phyloP scores from a whole-genome alignment of 2,113 vertebrate species.

The Leptobrachium leishanense region DNA sequence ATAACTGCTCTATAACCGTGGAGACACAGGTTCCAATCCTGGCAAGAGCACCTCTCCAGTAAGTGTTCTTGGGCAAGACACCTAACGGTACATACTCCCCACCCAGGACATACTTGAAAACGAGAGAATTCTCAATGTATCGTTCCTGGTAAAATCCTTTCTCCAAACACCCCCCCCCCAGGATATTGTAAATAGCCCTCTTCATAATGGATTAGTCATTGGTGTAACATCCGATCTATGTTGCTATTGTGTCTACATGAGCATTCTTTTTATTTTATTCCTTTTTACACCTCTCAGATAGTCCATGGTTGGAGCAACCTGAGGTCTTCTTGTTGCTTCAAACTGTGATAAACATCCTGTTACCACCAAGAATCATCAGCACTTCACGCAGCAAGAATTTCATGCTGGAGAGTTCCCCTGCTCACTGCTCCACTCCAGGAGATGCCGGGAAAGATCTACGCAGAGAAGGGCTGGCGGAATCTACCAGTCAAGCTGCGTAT shows the following conservation, averaged over 20 bases:
- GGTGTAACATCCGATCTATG: neutral
- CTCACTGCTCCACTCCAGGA: constrained; percentile 94
- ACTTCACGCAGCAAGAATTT: constrained; percentile 98
- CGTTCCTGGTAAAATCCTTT: too few species aligned
- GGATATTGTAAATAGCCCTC: too few species aligned
- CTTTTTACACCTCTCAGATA: constrained; percentile 71
- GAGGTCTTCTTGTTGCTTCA: constrained; percentile 94
- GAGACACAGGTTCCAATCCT: too few species aligned
- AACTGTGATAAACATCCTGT: constrained; percentile 94
- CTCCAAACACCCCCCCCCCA: too few species aligned
- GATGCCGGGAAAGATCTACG: constrained; percentile 90
- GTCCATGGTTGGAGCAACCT: constrained; percentile 91
- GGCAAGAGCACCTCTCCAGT: too few species aligned
- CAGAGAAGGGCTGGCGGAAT: constrained; percentile 89
- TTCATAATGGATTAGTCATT: neutral
- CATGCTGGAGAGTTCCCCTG: constrained; percentile 93
- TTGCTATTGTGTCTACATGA: neutral
- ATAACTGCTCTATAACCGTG: too few species aligned
- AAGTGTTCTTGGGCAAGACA: too few species aligned
- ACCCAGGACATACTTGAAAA: too few species aligned
- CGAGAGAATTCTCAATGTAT: too few species aligned
- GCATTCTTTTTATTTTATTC: neutral
- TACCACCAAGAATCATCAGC: constrained; percentile 95
- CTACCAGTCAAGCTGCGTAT: constrained; percentile 96
- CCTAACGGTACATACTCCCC: too few species aligned